Conservation (phyloP, 1,140 invertebrate genomes). For the Drosophila yakuba region DNA sequence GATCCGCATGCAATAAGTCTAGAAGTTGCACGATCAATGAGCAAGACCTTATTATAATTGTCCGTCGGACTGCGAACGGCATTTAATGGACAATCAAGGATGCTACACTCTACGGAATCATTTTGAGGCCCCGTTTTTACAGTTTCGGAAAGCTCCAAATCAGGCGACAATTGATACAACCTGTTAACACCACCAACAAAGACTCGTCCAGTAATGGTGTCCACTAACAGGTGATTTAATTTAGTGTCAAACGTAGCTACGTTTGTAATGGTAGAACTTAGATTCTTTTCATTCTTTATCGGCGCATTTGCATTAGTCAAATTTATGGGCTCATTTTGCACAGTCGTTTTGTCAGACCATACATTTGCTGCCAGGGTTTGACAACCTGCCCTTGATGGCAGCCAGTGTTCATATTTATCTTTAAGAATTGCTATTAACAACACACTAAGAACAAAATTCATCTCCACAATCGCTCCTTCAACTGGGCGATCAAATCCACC, state of each 20-base stretch:
- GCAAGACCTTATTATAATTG: constrained; percentile 97
- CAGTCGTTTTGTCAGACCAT: constrained; percentile 6
- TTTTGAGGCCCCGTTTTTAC: constrained; percentile 95
- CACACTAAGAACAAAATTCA: constrained; percentile 62
- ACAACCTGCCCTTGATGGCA: constrained; percentile 4
- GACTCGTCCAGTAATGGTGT: constrained; percentile 95
- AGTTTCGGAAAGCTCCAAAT: constrained; percentile 91
- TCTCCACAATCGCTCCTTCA: constrained; percentile 46
- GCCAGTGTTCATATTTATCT: constrained; percentile 24
- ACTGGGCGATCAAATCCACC: constrained; percentile 12
- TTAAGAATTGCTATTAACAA: constrained; percentile 46
- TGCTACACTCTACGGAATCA: constrained; percentile 95
- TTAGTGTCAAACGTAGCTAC: constrained; percentile 73
- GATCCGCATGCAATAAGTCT: constrained; percentile 97
- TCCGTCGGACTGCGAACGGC: constrained; percentile 91
- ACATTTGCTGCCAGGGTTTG: constrained; percentile 21
- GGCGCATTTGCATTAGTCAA: constrained; percentile 46
- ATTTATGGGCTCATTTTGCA: constrained; percentile 18
- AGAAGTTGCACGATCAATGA: constrained; percentile 96
- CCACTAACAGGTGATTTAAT: constrained; percentile 94
- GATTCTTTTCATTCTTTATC: constrained; percentile 28
- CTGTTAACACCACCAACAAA: constrained; percentile 97
- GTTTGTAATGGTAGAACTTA: constrained; percentile 72
- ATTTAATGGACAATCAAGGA: constrained; percentile 91
- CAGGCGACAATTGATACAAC: constrained; percentile 95